Percentiles rank a stretch among this genome's conserved stretches.
Conservation (phyloP, 2,113 vertebrate genomes). For the Nettapus auritus region DNA sequence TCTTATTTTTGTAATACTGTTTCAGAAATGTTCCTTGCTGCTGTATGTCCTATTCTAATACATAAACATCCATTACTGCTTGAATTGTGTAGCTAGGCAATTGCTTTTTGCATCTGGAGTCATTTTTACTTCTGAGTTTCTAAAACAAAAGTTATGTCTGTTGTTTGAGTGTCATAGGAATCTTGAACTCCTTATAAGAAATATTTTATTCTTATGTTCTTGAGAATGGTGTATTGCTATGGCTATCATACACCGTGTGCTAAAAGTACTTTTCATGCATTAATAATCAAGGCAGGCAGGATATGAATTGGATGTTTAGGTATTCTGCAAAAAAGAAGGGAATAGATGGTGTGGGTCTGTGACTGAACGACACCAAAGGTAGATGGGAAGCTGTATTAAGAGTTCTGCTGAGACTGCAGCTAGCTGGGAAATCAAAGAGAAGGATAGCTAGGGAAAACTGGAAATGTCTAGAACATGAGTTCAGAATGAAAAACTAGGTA, state of each 20-base stretch:
- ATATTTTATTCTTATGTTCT: neutral
- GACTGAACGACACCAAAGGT: neutral
- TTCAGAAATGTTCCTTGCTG: neutral
- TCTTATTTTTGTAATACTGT: neutral
- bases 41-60: neutral
- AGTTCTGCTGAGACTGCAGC: neutral
- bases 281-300: neutral
- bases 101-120: neutral
- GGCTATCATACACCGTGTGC: neutral
- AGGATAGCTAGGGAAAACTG: neutral
- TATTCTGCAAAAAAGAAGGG: neutral
- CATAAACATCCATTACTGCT: neutral
- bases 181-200: neutral
- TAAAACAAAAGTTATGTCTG: neutral
- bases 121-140: neutral
- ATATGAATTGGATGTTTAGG: neutral
- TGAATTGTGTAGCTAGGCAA: neutral
- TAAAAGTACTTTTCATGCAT: neutral
- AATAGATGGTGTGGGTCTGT: neutral
- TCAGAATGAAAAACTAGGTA: neutral
- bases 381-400: neutral
- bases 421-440: neutral
- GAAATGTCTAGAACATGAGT: neutral
- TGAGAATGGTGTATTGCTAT: neutral
- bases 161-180: neutral